Percentiles rank a stretch among this genome's conserved stretches.
Conservation (phyloP, 2,797 vertebrate genomes). For the Forpus xanthops region DNA sequence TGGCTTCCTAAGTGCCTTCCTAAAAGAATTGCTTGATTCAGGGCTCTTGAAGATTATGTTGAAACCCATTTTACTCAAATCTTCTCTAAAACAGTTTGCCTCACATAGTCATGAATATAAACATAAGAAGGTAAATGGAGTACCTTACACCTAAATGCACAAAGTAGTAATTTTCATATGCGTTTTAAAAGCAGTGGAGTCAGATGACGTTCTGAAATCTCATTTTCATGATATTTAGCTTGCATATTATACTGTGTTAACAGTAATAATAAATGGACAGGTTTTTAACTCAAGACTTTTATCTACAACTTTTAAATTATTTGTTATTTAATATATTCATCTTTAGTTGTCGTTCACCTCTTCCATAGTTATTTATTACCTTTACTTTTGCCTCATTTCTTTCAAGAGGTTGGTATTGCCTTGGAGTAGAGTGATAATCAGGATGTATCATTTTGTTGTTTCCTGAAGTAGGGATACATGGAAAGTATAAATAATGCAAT, state of each 20-base stretch:
- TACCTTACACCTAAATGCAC: neutral
- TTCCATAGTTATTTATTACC: neutral
- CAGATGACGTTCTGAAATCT: neutral
- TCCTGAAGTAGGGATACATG: neutral
- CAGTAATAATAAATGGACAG: neutral
- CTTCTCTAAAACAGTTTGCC: neutral
- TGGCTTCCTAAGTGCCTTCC: neutral
- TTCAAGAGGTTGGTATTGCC: neutral
- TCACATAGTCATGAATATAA: neutral
- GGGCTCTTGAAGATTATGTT: neutral
- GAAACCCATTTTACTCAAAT: neutral
- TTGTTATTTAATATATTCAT: neutral
- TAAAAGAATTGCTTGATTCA: neutral
- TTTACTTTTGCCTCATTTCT: neutral
- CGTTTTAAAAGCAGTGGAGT: neutral
- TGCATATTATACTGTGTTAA: neutral
- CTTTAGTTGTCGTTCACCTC: neutral
- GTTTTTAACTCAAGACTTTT: neutral
- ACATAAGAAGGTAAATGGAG: neutral
- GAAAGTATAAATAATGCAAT: conserved; percentile 26
- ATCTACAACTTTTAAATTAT: neutral
- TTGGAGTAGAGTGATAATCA: conserved; percentile 12
- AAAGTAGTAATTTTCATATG: neutral
- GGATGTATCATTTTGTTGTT: neutral
- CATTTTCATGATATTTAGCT: neutral